Evolutionary conservation across 2,113 vertebrate genomes (phyloP), one percentile per base, ranked within the genome.

Genomic region (Entelurus aequoreus): DNA sequence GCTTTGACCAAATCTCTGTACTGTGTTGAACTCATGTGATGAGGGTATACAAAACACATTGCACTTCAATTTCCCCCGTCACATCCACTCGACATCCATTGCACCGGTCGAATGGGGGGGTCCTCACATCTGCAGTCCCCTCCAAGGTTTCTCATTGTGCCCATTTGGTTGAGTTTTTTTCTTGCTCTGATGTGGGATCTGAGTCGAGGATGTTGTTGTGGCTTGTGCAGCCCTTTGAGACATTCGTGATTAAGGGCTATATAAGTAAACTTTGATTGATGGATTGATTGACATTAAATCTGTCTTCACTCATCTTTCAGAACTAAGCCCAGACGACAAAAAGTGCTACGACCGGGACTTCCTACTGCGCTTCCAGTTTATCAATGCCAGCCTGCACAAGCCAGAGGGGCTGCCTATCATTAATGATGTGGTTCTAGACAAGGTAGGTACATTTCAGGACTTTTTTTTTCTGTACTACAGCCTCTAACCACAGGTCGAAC

Each of bases 281-380:
- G 1, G 28, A 28, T 28, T 28, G 28, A 28, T 28, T 28, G 28
- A 28, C 28, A 42, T 60, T 46, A 19, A 65, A 50, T 53, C 11
- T 53, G 9, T 8, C 6, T 50, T 62, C 28, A n/a, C 21, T 40
- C 84, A 84, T 48, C 48, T 66, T 46, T 9, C 76, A 99, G 96
- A 97, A 70, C 87, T 97, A 47, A 91, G 96, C 69, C 93, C 94
- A 0, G 95, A 98, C 62, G 94, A 95, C 44, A 99, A 98, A 86
- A 99, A 98, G 72, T 79, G 88, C 19, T 99, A 99, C 0, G 96
- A 99, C 76, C 89, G 96, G 0, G 94, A 95, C 57, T 98, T 98
- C 82, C 86, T 98, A 16, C 90, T 98, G 65, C 89, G 93, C 52
- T 97, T 95, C 88, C 96, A 97, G 84, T 99, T 94, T 72, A 93